A percentile compares a stretch with the other conserved stretches of the same genome.
Conservation (phyloP, 2,888 invertebrate species). For the Catocala fraxini region DNA sequence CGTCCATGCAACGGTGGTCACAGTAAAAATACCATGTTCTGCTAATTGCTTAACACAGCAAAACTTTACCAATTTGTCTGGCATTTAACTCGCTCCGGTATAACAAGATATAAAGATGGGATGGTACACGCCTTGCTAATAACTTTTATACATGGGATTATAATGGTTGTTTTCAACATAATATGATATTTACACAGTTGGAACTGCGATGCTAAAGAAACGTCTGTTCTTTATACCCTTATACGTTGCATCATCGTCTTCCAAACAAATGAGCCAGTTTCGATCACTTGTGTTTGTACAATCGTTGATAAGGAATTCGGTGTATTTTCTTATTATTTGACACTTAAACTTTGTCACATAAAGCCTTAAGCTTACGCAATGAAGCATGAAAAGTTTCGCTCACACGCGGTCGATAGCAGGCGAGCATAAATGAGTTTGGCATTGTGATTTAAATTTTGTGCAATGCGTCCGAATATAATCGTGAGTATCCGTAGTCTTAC, state of each 20-base stretch:
- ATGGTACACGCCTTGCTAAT: constrained; percentile 51
- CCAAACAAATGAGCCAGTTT: constrained; percentile 49
- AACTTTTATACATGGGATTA: constrained; percentile 31
- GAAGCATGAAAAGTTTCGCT: constrained; percentile 26
- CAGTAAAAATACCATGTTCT: constrained; percentile 48
- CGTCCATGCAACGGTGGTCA: constrained; percentile 26
- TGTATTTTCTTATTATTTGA: too few relatives aligned
- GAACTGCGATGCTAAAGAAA: constrained; percentile 26
- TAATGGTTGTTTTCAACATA: constrained; percentile 25
- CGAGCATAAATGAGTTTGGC: constrained; percentile 27
- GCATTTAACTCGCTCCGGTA: constrained; percentile 45
- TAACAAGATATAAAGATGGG: constrained; percentile 38
- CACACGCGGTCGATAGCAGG: constrained; percentile 28
- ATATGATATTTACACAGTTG: constrained; percentile 58
- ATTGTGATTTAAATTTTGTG: constrained; percentile 36
- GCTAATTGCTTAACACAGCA: constrained; percentile 62
- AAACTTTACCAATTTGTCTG: constrained; percentile 59
- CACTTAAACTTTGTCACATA: constrained; percentile 31
- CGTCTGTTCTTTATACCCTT: neutral
- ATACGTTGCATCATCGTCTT: constrained; percentile 38
- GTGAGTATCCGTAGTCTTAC: constrained; percentile 25
- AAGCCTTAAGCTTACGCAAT: constrained; percentile 28
- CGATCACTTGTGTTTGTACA: constrained; percentile 46
- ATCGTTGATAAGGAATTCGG: constrained; percentile 31
- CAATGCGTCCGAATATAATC: constrained; percentile 39